Percentiles rank a stretch among this genome's conserved stretches.
phyloP scores from a whole-genome alignment of 2,888 invertebrate genomes.

The Phortica magna region DNA sequence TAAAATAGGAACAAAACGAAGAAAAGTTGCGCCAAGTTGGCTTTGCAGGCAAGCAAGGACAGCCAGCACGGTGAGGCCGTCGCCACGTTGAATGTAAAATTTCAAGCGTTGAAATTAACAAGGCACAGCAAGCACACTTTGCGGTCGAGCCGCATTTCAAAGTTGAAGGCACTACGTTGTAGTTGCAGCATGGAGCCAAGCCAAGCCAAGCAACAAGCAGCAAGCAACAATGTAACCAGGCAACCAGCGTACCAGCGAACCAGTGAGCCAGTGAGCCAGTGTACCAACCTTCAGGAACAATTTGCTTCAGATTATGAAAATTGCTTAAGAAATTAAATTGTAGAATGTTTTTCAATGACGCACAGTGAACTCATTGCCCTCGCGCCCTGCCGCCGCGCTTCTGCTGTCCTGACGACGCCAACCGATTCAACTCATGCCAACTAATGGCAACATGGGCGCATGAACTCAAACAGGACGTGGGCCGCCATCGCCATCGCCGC shows the following conservation, averaged over 20 bases:
- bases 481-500: background rate
- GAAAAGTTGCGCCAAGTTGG: background rate
- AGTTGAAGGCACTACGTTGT: background rate
- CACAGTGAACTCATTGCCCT: slow-evolving; percentile 9
- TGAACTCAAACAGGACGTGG: background rate
- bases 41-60: background rate
- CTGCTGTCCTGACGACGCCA: background rate
- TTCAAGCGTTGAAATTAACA: slow-evolving; percentile 15
- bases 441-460: too few relatives aligned
- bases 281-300: slow-evolving; percentile 68
- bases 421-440: background rate
- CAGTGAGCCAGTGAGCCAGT: slow-evolving; percentile 2
- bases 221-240: background rate
- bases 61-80: background rate
- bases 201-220: background rate
- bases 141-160: slow-evolving; percentile 12
- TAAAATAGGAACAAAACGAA: background rate
- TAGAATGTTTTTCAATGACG: slow-evolving; percentile 52
- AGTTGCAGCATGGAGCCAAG: background rate
- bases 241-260: slow-evolving; percentile 38
- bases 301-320: slow-evolving; percentile 74
- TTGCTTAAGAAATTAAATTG: slow-evolving; percentile 75
- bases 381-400: background rate
- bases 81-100: background rate
- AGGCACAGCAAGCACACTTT: slow-evolving; percentile 8